A percentile compares a stretch with the other conserved stretches of the same genome.
phyloP scores from a whole-genome alignment of 35 echinoderm and acorn worm genomes.

The Apostichopus japonicus region DNA sequence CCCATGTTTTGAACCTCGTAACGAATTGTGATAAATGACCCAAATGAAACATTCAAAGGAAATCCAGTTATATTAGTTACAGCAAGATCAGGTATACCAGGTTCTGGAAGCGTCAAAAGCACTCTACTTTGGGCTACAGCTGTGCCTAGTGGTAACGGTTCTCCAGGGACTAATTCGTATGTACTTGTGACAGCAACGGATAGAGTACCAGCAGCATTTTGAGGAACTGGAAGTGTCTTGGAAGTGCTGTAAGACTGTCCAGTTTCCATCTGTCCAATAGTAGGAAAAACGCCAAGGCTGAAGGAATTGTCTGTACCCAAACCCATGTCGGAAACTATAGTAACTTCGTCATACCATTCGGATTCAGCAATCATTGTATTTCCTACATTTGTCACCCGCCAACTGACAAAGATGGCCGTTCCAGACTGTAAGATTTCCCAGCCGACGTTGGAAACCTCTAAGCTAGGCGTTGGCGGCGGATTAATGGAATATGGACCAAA shows the following conservation, averaged over 20 bases:
- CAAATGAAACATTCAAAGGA: constrained; percentile 49
- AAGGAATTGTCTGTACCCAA: neutral
- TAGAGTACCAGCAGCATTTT: constrained; percentile 6
- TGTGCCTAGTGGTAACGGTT: neutral
- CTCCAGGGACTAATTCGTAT: constrained; percentile 3
- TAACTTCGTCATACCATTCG: constrained; percentile 30
- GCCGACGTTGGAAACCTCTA: constrained; percentile 3
- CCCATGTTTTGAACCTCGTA: constrained; percentile 55
- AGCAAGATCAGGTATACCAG: neutral
- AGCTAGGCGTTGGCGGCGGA: constrained; percentile 33
- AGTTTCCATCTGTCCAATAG: constrained; percentile 29
- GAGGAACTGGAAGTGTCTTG: constrained; percentile 14
- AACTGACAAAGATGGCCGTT: constrained; percentile 5
- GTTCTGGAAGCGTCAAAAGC: neutral
- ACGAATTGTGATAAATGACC: neutral
- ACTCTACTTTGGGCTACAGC: neutral
- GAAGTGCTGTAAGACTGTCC: constrained; percentile 27
- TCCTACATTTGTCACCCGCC: constrained; percentile 44
- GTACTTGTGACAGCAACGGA: neutral
- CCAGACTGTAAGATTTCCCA: neutral
- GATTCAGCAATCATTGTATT: constrained; percentile 42
- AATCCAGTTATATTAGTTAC: constrained; percentile 6
- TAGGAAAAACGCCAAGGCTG: constrained; percentile 13
- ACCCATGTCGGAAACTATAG: neutral
- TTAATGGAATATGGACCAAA: neutral